These are phyloP conservation scores for Leptestheria dahalacensis DNA, from an alignment of 1,140 invertebrate species.

Conservation along the genomic window DNA sequence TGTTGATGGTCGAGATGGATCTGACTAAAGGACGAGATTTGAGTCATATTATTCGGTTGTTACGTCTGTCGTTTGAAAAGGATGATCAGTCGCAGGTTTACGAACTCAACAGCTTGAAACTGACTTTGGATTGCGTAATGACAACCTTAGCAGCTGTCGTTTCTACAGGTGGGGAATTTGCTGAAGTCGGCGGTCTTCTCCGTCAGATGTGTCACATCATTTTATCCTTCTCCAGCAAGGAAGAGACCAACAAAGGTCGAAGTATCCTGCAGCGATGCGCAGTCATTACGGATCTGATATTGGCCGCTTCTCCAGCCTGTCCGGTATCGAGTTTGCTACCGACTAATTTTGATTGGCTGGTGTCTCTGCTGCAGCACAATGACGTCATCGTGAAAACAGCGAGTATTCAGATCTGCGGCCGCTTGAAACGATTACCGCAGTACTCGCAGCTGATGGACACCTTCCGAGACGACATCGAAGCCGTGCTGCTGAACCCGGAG, in stretches of 20 bases:
- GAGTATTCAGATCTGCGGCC: neutral
- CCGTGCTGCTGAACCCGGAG: neutral
- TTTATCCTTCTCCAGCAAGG: slow-evolving; percentile 1
- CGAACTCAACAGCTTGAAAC: slow-evolving; percentile 1
- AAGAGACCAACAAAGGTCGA: slow-evolving; percentile 1
- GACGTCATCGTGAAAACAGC: neutral
- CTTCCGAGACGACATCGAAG: neutral
- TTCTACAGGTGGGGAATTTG: no score
- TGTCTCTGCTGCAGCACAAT: neutral
- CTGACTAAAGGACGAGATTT: neutral
- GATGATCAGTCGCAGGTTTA: slow-evolving; percentile 8
- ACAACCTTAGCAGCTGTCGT: neutral
- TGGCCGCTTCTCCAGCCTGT: neutral
- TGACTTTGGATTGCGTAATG: neutral
- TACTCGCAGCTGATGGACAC: neutral
- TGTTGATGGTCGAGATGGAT: neutral
- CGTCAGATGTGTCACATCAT: neutral
- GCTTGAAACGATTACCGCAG: neutral
- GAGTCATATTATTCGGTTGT: neutral
- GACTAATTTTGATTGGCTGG: neutral
- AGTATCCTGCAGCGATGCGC: slow-evolving; percentile 1
- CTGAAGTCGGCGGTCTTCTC: neutral
- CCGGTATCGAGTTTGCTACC: neutral
- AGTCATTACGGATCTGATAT: neutral
- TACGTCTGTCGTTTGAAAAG: neutral